Conservation (phyloP, 2,888 invertebrate genomes). For the Aporophyla nigra region DNA sequence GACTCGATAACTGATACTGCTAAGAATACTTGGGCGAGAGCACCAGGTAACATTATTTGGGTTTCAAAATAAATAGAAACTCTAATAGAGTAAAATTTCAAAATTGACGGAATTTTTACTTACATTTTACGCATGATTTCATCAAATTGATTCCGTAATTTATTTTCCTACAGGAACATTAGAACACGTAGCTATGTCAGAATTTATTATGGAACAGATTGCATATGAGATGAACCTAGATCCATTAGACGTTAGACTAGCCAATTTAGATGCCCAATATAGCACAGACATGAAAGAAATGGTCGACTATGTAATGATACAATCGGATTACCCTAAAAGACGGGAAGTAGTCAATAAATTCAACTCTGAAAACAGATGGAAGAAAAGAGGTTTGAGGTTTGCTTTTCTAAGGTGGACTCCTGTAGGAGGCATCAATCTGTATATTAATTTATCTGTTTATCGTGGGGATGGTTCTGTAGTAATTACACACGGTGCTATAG, state of each 20-base stretch:
- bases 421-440: too few species aligned
- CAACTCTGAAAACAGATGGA: slow-evolving; percentile 15
- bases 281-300: slow-evolving; percentile 79
- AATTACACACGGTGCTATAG: too few species aligned
- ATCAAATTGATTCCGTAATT: not conserved
- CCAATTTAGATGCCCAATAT: slow-evolving; percentile 82
- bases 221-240: slow-evolving; percentile 89
- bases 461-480: too few species aligned
- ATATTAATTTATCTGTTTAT: too few species aligned
- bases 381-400: too few species aligned
- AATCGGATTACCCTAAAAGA: slow-evolving; percentile 21
- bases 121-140: not conserved
- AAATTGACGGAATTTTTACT: too few species aligned
- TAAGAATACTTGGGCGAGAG: slow-evolving; percentile 72
- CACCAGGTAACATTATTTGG: slow-evolving; percentile 5
- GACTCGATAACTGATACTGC: slow-evolving; percentile 76
- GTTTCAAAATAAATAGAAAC: too few species aligned
- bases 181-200: slow-evolving; percentile 84
- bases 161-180: slow-evolving; percentile 4
- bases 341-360: slow-evolving; percentile 18
- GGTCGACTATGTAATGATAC: slow-evolving; percentile 82
- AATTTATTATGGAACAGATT: slow-evolving; percentile 92
- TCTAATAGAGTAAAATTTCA: not conserved
- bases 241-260: slow-evolving; percentile 88
- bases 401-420: too few species aligned